A percentile compares a stretch with the other conserved stretches of the same genome.
Conservation (phyloP, 2,888 invertebrate genomes). For the Synergus umbraculus region DNA sequence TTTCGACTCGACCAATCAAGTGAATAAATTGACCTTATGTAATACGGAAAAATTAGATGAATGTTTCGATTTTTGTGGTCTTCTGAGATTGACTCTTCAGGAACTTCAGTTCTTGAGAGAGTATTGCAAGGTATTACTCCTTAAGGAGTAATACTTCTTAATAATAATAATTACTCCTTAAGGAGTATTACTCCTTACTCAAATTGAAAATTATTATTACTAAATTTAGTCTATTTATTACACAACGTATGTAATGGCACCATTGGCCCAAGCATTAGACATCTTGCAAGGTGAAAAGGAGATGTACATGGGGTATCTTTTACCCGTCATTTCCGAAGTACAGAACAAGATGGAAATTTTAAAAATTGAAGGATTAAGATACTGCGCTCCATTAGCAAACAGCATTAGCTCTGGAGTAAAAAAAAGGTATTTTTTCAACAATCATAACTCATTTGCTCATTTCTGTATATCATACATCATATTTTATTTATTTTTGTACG, state of each 20-base stretch:
- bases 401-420: neutral
- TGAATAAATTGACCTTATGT: neutral
- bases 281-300: neutral
- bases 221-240: conserved; percentile 3
- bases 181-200: neutral
- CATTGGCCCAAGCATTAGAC: neutral
- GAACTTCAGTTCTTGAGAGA: neutral
- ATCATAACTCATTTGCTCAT: neutral
- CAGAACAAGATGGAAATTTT: neutral
- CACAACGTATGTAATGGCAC: neutral
- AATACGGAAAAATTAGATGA: neutral
- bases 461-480: too few relatives aligned
- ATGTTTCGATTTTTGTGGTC: neutral
- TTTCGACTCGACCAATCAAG: too few relatives aligned
- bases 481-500: too few relatives aligned
- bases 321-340: neutral
- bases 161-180: too few relatives aligned
- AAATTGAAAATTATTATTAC: too few relatives aligned
- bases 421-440: neutral
- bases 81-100: too few relatives aligned
- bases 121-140: neutral
- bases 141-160: too few relatives aligned
- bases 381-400: neutral
- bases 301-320: neutral
- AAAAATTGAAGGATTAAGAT: neutral